A percentile compares a stretch with the other conserved stretches of the same genome.
Evolutionary conservation across 2,113 vertebrate species (phyloP).

Genomic region (Arizona elegans): DNA sequence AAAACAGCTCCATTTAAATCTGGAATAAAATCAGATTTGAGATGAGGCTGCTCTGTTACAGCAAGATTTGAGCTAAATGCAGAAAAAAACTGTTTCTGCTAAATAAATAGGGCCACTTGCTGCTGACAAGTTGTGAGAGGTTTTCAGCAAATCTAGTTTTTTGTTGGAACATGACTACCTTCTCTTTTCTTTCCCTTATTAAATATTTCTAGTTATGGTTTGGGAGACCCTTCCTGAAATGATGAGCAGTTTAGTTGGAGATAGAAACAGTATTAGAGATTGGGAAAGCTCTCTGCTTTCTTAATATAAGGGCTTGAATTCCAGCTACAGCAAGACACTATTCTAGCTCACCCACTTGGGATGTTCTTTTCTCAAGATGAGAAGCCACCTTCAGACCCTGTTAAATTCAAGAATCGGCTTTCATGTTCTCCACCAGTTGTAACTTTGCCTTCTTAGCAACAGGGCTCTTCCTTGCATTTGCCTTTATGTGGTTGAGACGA

Average conservation of each 20-base stretch:
- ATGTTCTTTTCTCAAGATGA: slow-evolving; percentile 15
- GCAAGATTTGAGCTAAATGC: slow-evolving; percentile 36
- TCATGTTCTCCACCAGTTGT: slow-evolving; percentile 25
- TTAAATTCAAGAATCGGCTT: slow-evolving; percentile 26
- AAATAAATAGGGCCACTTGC: not conserved
- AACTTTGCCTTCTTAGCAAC: slow-evolving; percentile 40
- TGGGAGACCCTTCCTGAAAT: not conserved
- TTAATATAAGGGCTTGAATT: slow-evolving; percentile 22
- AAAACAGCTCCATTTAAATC: not conserved
- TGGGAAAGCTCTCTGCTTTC: slow-evolving; percentile 11
- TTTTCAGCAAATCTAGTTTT: slow-evolving; percentile 10
- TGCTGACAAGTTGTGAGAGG: not conserved
- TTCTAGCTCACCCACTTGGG: slow-evolving; percentile 31
- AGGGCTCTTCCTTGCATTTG: slow-evolving; percentile 52
- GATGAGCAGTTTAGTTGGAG: slow-evolving; percentile 2
- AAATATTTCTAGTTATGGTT: not conserved
- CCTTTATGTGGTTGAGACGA: slow-evolving; percentile 51
- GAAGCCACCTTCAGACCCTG: slow-evolving; percentile 18
- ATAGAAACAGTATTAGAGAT: slow-evolving; percentile 18
- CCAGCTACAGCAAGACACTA: slow-evolving; percentile 14
- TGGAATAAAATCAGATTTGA: not conserved
- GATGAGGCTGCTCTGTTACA: slow-evolving; percentile 25
- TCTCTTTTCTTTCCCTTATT: not conserved
- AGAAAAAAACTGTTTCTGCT: not conserved
- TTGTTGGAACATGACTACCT: slow-evolving; percentile 4